phyloP scores from a whole-genome alignment of 2,888 invertebrate genomes.

The Erannis defoliaria region DNA sequence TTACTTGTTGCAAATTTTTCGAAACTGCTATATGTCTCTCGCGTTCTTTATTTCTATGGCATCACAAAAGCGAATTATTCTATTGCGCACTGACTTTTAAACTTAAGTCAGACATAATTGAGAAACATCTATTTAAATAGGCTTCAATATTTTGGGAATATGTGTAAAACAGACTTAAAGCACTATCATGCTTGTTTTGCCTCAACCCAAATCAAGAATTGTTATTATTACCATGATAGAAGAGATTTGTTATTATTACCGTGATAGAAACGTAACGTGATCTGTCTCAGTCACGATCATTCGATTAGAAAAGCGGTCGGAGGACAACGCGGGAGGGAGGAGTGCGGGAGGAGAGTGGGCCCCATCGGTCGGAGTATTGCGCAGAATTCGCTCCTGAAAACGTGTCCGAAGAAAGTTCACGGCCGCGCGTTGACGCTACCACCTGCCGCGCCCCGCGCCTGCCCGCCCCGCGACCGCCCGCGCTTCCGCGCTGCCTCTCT shows the following conservation, averaged over 20 bases:
- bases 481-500: slow-evolving; percentile 57
- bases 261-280: slow-evolving; percentile 29
- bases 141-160: too few species aligned
- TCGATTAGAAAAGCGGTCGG: slow-evolving; percentile 48
- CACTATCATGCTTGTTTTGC: slow-evolving; percentile 3
- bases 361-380: slow-evolving; percentile 74
- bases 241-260: slow-evolving; percentile 26
- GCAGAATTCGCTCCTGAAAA: slow-evolving; percentile 84
- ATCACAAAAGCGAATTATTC: too few species aligned
- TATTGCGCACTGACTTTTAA: too few species aligned
- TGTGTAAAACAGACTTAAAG: too few species aligned
- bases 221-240: slow-evolving; percentile 28
- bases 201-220: slow-evolving; percentile 10
- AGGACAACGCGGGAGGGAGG: slow-evolving; percentile 54
- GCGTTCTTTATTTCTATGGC: too few species aligned
- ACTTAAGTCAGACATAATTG: not conserved
- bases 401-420: slow-evolving; percentile 87
- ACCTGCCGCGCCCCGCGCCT: slow-evolving; percentile 68
- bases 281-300: slow-evolving; percentile 45
- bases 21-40: slow-evolving; percentile 8
- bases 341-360: slow-evolving; percentile 66
- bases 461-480: slow-evolving; percentile 31
- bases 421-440: slow-evolving; percentile 85
- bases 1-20: slow-evolving; percentile 14
- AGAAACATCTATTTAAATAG: not conserved